Evolutionary conservation across 2,888 invertebrate species (phyloP), one percentile per base, ranked within the genome.

Genomic region (Notocelia uddmanniana): DNA sequence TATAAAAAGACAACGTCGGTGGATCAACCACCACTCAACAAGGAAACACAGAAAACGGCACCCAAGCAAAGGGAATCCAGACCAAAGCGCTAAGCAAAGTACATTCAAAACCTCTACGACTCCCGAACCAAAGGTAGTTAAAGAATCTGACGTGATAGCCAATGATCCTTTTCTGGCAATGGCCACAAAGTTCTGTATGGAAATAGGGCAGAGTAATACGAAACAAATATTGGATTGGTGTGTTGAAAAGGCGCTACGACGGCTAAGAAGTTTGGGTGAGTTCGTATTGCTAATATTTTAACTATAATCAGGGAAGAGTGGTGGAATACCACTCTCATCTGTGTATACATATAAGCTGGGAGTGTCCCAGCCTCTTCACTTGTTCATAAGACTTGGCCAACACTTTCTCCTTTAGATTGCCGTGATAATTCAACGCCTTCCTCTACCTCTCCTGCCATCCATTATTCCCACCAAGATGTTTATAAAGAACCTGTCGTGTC

Each of bases 141-240:
- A 75, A 64, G 45, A 57, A 19, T 73, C 75, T 26, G 54, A 76
- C 6, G 72, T 76, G 23, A 77, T 72, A 52, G 37, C 52, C 3
- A 77, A 76, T 0, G 85, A 88, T 77, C 89, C 92, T 0, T 92
- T 88, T 72, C 41, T 80, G 1, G 73, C 71, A 2, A 92, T 92
- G 92, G 91, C 93, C 0, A 81, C 76, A 2, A 89, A 76, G 74
- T 93, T 92, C 74, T 93, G 93, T 70, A 89, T 83, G 54, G 88
- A 89, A 76, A 88, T 93, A 59, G 85, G 85, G 15, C 88, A 89
- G 70, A 88, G 89, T 75, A 34, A n/a, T 0, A 85, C 84, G 50
- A 72, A 78, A 0, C 88, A 89, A 73, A 78, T 80, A 34, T 74
- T 92, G 11, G 83, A 82, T 26, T 91, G 91, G 91, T 93, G 93